Percentiles rank a stretch among this genome's conserved stretches.
These are phyloP conservation scores for Cenopis cana DNA, from an alignment of 2,888 invertebrate genomes.

Conservation along the genomic window DNA sequence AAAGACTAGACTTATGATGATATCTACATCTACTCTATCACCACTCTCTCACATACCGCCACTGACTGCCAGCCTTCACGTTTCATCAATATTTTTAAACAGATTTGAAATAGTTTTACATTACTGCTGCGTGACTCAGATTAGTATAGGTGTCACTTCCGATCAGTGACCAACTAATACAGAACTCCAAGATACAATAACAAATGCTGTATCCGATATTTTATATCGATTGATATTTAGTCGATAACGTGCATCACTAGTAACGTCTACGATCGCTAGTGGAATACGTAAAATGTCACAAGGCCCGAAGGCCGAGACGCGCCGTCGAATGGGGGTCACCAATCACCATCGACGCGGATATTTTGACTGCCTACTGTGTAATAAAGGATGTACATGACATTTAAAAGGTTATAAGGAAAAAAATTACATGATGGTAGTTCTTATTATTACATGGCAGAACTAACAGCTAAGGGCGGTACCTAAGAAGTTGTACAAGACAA, in stretches of 20 bases:
- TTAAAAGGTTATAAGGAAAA: constrained; percentile 6
- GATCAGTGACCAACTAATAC: too few relatives aligned
- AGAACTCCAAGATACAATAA: background rate
- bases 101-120: too few relatives aligned
- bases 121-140: too few relatives aligned
- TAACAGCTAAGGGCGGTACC: background rate
- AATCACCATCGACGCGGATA: constrained; percentile 67
- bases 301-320: constrained; percentile 70
- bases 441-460: background rate
- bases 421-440: background rate
- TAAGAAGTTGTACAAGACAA: background rate
- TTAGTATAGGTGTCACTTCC: too few relatives aligned
- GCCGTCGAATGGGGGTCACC: constrained; percentile 70
- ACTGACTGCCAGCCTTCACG: background rate
- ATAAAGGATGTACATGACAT: constrained; percentile 8
- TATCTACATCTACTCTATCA: too few relatives aligned
- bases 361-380: constrained; percentile 47
- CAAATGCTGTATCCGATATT: background rate
- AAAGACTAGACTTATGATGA: too few relatives aligned
- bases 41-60: background rate
- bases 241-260: constrained; percentile 47
- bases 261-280: constrained; percentile 51
- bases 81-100: too few relatives aligned
- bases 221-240: constrained; percentile 2
- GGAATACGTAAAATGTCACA: constrained; percentile 63